phyloP scores from a whole-genome alignment of 2,888 invertebrate species.

The Dryococelus australis region DNA sequence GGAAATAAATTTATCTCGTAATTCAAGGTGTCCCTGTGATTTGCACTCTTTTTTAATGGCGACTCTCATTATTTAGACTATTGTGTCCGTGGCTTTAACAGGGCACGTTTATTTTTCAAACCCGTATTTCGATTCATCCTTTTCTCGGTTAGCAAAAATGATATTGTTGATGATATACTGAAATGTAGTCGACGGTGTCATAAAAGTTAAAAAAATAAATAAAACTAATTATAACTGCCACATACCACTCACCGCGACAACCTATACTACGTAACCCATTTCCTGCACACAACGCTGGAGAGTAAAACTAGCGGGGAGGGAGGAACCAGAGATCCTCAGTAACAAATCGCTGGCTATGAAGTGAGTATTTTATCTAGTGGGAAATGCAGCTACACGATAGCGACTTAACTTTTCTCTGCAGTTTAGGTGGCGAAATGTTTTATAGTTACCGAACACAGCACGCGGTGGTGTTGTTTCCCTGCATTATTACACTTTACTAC shows the following conservation, averaged over 20 bases:
- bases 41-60: slow-evolving; percentile 5
- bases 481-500: no score
- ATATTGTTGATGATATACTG: slow-evolving; percentile 1
- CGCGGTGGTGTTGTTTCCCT: no score
- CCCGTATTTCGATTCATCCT: background rate
- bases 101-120: background rate
- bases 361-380: no score
- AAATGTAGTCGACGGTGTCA: background rate
- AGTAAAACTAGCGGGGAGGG: no score
- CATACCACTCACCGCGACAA: background rate
- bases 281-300: no score
- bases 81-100: background rate
- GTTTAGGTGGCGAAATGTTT: no score
- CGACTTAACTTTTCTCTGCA: no score
- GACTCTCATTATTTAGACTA: slow-evolving; percentile 16
- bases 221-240: background rate
- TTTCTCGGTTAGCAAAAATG: background rate
- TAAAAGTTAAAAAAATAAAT: background rate
- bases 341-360: no score
- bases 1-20: slow-evolving; percentile 3
- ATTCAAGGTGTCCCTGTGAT: slow-evolving; percentile 18
- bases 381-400: no score
- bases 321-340: no score
- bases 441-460: no score
- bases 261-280: background rate